Evolutionary conservation across 2,113 vertebrate genomes (phyloP).

Genomic region (Etia nguti): DNA sequence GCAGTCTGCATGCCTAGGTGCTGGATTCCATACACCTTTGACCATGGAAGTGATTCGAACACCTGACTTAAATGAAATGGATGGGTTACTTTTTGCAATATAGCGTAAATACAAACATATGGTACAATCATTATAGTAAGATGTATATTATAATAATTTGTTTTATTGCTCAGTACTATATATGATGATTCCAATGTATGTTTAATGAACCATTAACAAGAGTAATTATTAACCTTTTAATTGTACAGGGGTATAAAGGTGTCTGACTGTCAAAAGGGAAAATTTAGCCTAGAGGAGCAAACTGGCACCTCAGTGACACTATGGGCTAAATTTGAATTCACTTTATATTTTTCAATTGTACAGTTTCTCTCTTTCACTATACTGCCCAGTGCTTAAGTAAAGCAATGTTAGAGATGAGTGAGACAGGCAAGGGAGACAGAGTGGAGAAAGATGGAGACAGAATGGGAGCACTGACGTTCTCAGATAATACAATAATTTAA

Average conservation of each 20-base stretch:
- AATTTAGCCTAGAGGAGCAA: background rate
- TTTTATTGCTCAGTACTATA: background rate
- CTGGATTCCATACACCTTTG: background rate
- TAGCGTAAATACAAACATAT: background rate
- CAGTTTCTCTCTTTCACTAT: background rate
- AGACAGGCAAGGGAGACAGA: background rate
- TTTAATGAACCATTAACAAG: background rate
- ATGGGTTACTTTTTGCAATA: background rate
- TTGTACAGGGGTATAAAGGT: background rate
- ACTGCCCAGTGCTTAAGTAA: background rate
- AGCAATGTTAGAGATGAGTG: background rate
- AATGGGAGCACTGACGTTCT: conserved; percentile 28
- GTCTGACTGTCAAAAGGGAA: background rate
- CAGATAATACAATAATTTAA: conserved; percentile 60
- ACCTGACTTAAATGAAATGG: background rate
- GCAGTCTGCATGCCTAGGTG: background rate
- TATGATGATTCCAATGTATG: background rate
- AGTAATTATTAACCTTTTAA: background rate
- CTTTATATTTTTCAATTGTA: background rate
- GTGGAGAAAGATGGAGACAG: conserved; percentile 18
- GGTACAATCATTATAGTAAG: background rate
- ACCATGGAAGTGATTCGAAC: background rate
- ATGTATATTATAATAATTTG: background rate
- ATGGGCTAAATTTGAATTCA: background rate
- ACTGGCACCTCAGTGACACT: background rate